Conservation (phyloP, 2,888 invertebrate species). For the Brachylomia viminalis region DNA sequence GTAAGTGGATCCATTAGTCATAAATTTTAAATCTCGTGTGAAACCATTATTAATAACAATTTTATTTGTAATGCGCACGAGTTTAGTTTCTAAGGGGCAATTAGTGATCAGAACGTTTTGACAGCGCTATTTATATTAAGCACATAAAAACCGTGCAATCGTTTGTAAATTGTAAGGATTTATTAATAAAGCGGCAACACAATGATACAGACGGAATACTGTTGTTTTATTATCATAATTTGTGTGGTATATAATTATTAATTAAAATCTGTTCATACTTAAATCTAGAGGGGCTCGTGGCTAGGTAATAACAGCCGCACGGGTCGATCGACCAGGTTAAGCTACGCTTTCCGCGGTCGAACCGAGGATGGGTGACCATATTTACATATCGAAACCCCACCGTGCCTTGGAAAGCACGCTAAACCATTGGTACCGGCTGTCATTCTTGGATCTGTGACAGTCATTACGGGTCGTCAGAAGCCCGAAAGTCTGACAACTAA, state of each 20-base stretch:
- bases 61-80: slow-evolving; percentile 39
- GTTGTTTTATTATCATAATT: neutral
- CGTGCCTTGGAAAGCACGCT: no score
- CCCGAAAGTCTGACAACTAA: no score
- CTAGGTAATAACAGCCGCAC: no score
- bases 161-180: slow-evolving; percentile 29
- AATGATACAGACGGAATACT: slow-evolving; percentile 4
- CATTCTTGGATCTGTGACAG: no score
- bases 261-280: no score
- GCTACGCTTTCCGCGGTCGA: no score
- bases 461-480: no score
- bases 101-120: slow-evolving; percentile 31
- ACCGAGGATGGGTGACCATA: no score
- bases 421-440: no score
- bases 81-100: slow-evolving; percentile 36
- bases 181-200: slow-evolving; percentile 9
- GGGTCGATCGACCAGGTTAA: no score
- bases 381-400: no score
- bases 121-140: slow-evolving; percentile 39
- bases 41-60: slow-evolving; percentile 26
- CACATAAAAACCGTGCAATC: slow-evolving; percentile 16
- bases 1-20: slow-evolving; percentile 13
- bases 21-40: slow-evolving; percentile 6
- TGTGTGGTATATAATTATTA: neutral
- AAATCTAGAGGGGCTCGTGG: no score